Conservation (phyloP, 2,113 vertebrate genomes). For the Pseudopipra pipra region DNA sequence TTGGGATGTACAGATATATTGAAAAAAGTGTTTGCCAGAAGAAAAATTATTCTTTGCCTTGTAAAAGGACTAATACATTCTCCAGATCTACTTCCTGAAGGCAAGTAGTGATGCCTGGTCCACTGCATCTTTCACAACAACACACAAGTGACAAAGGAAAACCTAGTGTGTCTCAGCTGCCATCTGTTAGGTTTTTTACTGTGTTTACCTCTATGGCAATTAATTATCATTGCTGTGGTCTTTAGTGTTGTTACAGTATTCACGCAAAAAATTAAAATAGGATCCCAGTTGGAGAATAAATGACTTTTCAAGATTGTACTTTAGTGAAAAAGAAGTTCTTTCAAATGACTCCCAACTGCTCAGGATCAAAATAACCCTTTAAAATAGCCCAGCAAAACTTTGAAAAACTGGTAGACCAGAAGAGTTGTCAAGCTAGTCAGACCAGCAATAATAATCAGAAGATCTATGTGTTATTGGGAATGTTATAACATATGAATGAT, state of each 20-base stretch:
- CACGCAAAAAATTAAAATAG: background rate
- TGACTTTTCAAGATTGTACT: background rate
- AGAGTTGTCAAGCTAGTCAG: background rate
- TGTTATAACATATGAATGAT: background rate
- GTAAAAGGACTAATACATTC: background rate
- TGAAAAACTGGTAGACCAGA: background rate
- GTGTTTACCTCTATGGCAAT: background rate
- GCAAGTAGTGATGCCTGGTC: background rate
- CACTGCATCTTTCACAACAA: background rate
- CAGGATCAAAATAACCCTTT: background rate
- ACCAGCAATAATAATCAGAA: background rate
- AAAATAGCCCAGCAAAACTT: background rate
- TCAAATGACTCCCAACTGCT: background rate
- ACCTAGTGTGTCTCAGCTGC: background rate
- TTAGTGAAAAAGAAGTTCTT: background rate
- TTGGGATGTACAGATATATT: background rate
- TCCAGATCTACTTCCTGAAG: background rate
- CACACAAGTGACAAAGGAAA: background rate
- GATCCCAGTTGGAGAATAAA: background rate
- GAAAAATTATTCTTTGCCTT: background rate
- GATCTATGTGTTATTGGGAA: background rate
- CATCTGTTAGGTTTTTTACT: fast-evolving
- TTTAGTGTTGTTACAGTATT: background rate
- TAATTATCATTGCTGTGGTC: background rate
- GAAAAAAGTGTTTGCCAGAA: background rate